These are phyloP conservation scores for Montipora sp. DNA, from an alignment of 64 coral and sea anemone genomes.

Conservation along the genomic window DNA sequence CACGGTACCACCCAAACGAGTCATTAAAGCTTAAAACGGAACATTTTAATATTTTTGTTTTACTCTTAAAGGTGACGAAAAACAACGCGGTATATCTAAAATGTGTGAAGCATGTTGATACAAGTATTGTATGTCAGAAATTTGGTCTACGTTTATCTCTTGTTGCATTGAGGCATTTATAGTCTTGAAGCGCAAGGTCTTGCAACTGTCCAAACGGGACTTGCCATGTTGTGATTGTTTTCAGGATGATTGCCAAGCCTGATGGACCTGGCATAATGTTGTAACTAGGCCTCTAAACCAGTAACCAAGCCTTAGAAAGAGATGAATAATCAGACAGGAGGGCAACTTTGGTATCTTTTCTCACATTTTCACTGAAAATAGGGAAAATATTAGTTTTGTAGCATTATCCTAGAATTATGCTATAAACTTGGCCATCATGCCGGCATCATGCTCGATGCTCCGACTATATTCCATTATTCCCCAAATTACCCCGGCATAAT, in stretches of 20 bases:
- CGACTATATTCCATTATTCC: not conserved
- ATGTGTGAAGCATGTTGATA: no score
- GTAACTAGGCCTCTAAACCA: not conserved
- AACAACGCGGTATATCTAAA: no score
- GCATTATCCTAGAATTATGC: slow-evolving; percentile 26
- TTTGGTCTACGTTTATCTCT: no score
- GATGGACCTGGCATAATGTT: not conserved
- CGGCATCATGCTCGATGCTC: not conserved
- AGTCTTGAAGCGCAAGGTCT: no score
- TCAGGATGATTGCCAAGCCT: not conserved
- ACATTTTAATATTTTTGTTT: no score
- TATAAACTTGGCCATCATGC: slow-evolving; percentile 17
- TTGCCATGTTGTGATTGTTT: slow-evolving; percentile 1
- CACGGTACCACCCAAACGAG: no score
- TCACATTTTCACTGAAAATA: slow-evolving; percentile 40
- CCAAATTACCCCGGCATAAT: not conserved
- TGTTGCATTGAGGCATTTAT: no score
- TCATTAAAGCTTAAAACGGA: no score
- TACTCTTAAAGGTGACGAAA: no score
- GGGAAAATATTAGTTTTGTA: slow-evolving; percentile 51
- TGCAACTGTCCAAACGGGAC: not conserved
- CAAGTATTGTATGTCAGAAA: no score
- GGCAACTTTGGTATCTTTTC: slow-evolving; percentile 4
- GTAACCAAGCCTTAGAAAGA: slow-evolving; percentile 18
- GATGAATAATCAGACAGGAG: slow-evolving; percentile 30